Evolutionary conservation across 1,140 invertebrate species (phyloP).

Genomic region (Drosophila erecta): DNA sequence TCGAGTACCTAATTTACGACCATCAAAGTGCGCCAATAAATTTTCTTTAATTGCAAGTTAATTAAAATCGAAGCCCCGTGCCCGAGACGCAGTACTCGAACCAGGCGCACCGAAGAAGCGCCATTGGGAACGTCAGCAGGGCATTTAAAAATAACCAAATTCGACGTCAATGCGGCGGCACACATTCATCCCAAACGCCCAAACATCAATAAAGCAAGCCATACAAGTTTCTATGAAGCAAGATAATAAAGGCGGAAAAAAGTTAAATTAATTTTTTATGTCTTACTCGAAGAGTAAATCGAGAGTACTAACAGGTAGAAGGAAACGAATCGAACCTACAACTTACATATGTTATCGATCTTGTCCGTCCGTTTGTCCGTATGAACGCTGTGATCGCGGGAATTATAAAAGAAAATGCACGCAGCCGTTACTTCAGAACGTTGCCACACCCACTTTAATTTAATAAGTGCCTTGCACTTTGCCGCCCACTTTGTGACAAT

Average conservation of each 20-base stretch:
- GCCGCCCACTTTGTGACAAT: too few species aligned
- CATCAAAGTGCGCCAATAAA: slow-evolving; percentile 78
- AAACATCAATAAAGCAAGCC: slow-evolving; percentile 5
- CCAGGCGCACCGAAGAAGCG: slow-evolving; percentile 6
- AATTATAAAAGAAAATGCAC: too few species aligned
- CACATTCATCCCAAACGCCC: background rate
- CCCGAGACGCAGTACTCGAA: slow-evolving; percentile 4
- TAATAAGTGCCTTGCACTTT: too few species aligned
- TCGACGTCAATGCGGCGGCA: slow-evolving; percentile 37
- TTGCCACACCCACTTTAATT: too few species aligned
- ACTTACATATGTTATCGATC: too few species aligned
- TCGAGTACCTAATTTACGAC: slow-evolving; percentile 70
- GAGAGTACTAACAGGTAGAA: too few species aligned
- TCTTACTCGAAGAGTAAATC: background rate
- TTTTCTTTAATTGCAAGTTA: slow-evolving; percentile 76
- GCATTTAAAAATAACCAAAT: slow-evolving; percentile 51
- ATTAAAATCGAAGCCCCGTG: slow-evolving; percentile 65
- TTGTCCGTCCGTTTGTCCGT: too few species aligned
- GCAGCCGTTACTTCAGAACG: too few species aligned
- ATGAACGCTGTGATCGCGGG: too few species aligned
- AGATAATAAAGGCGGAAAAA: too few species aligned
- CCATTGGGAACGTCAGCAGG: slow-evolving; percentile 5
- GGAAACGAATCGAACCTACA: too few species aligned
- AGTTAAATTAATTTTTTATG: too few species aligned
- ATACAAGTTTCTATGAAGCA: slow-evolving; percentile 24